phyloP scores from a whole-genome alignment of 1,140 invertebrate species.

The Hypsibius dujardini region DNA sequence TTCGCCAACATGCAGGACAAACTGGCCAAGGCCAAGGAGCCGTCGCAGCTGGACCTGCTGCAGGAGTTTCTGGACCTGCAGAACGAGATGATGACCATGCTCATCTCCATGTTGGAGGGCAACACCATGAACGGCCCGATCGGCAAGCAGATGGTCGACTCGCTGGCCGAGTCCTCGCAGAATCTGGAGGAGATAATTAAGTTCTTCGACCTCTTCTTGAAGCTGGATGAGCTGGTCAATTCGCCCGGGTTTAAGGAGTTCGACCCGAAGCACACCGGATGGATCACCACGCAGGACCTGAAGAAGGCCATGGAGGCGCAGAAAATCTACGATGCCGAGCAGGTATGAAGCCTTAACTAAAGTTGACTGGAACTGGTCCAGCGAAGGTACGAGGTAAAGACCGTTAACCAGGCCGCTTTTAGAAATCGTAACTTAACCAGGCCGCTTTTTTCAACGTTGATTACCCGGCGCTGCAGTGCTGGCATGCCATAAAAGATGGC shows the following conservation, averaged over 20 bases:
- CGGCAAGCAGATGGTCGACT: constrained; percentile 99
- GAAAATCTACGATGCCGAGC: constrained; percentile 88
- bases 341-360: constrained; percentile 19
- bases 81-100: constrained; percentile 99
- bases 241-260: constrained; percentile 74
- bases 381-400: too few species aligned
- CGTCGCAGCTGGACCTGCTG: constrained; percentile 75
- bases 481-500: too few species aligned
- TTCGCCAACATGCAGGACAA: constrained; percentile 99
- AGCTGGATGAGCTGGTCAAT: constrained; percentile 83
- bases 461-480: too few species aligned
- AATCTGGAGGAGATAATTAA: constrained; percentile 96
- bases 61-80: constrained; percentile 94
- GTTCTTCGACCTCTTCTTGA: constrained; percentile 99
- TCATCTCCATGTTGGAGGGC: constrained; percentile 98
- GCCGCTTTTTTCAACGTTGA: too few species aligned
- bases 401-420: too few species aligned
- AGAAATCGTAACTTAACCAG: too few species aligned
- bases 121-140: constrained; percentile 93
- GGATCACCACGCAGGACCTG: constrained; percentile 94
- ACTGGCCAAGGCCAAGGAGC: constrained; percentile 22
- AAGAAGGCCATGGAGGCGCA: constrained; percentile 97
- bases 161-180: constrained; percentile 89
- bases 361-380: too few species aligned
- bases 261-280: constrained; percentile 85